Percentiles rank a stretch among this genome's conserved stretches.
Conservation (phyloP, 2,113 vertebrate genomes). For the Ctenomys sociabilis region DNA sequence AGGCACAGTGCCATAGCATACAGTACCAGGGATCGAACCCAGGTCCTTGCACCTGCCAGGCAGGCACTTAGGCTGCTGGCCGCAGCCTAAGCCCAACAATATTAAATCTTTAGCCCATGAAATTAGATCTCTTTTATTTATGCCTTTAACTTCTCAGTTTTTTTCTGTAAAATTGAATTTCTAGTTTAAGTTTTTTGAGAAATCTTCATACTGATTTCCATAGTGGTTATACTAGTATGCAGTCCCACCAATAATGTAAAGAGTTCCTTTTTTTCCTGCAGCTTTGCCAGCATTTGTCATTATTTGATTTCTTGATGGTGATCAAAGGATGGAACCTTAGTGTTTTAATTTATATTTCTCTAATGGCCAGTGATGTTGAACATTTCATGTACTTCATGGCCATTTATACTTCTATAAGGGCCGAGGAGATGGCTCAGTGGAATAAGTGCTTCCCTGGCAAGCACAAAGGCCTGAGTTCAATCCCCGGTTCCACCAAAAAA, state of each 20-base stretch:
- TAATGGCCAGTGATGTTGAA: not conserved
- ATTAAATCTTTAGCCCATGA: slow-evolving; percentile 26
- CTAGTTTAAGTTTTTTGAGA: not conserved
- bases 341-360: not conserved
- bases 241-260: not conserved
- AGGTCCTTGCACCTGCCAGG: too few relatives aligned
- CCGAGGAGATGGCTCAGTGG: too few relatives aligned
- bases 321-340: not conserved
- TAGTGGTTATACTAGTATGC: not conserved
- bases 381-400: not conserved
- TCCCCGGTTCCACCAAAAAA: too few relatives aligned
- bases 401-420: not conserved
- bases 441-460: too few relatives aligned
- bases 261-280: not conserved
- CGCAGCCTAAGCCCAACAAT: not conserved
- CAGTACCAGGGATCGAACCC: too few relatives aligned
- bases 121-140: not conserved
- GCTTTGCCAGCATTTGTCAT: not conserved
- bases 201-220: not conserved
- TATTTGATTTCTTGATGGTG: not conserved
- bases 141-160: slow-evolving; percentile 30
- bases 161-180: not conserved
- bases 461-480: too few relatives aligned
- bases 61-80: too few relatives aligned
- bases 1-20: too few relatives aligned